A percentile compares a stretch with the other conserved stretches of the same genome.
phyloP scores from a whole-genome alignment of 2,113 vertebrate genomes.

The Cacatua alba region DNA sequence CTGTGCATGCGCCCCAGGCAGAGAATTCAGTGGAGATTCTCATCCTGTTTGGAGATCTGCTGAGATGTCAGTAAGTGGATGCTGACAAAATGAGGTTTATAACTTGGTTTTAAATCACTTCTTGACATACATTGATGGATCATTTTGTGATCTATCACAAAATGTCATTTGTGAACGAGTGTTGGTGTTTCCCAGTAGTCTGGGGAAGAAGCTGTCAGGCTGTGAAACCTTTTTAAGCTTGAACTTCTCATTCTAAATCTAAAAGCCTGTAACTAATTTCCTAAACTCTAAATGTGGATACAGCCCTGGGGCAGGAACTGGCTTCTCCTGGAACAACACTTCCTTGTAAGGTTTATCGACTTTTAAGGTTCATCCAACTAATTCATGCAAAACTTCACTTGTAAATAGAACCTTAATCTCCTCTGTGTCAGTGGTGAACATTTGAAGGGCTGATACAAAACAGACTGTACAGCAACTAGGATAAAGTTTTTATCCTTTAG shows the following conservation, averaged over 20 bases:
- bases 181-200: background rate
- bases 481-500: background rate
- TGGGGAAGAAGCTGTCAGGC: background rate
- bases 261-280: background rate
- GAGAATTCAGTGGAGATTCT: background rate
- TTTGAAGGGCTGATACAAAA: background rate
- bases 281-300: background rate
- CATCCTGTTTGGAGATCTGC: background rate
- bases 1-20: background rate
- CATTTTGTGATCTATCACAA: background rate
- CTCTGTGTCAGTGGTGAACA: background rate
- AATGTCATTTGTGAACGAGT: background rate
- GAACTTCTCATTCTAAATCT: background rate
- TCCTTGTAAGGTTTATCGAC: background rate
- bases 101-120: background rate
- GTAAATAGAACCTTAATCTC: background rate
- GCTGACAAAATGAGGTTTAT: background rate
- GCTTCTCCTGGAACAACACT: background rate
- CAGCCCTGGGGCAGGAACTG: background rate
- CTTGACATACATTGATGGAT: background rate
- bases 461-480: background rate
- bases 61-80: background rate
- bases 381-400: background rate
- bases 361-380: background rate
- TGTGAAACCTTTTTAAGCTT: background rate